Evolutionary conservation across 2,888 invertebrate species (phyloP).

Genomic region (Melanargia galathea): DNA sequence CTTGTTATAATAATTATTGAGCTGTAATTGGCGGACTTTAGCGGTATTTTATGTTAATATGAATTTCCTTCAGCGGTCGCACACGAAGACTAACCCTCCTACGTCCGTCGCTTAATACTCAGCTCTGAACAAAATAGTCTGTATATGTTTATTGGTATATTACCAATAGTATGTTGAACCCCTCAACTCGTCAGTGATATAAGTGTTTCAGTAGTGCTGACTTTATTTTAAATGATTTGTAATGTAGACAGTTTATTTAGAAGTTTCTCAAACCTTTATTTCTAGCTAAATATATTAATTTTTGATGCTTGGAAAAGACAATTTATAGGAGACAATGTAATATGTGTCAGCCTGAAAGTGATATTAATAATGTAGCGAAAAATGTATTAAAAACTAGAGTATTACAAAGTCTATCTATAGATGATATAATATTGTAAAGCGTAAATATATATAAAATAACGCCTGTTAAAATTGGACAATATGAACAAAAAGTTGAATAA

Average conservation of each 20-base stretch:
- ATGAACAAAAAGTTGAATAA: conserved; percentile 49
- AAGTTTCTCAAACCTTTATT: conserved; percentile 9
- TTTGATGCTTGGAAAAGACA: conserved; percentile 65
- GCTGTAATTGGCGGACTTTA: no score
- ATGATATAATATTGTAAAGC: conserved; percentile 46
- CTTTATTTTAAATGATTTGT: background rate
- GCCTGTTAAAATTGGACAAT: conserved; percentile 70
- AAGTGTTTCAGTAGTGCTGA: conserved; percentile 3
- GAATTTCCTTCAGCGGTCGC: conserved; percentile 2
- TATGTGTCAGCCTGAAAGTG: conserved; percentile 63
- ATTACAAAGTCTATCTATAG: conserved; percentile 48
- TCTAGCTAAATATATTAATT: conserved; percentile 36
- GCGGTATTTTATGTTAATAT: no score
- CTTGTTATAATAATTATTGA: no score
- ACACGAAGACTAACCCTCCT: background rate
- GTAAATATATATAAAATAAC: conserved; percentile 53
- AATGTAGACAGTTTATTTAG: conserved; percentile 2
- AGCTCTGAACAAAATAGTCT: conserved; percentile 26
- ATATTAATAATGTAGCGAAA: conserved; percentile 69
- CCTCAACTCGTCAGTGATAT: conserved; percentile 18
- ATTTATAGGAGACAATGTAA: conserved; percentile 50
- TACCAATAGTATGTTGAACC: conserved; percentile 22
- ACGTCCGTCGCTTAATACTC: background rate
- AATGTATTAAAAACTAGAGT: conserved; percentile 47
- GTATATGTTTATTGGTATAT: conserved; percentile 30